Evolutionary conservation across 2,113 vertebrate species (phyloP).

Genomic region (Rattus rattus): DNA sequence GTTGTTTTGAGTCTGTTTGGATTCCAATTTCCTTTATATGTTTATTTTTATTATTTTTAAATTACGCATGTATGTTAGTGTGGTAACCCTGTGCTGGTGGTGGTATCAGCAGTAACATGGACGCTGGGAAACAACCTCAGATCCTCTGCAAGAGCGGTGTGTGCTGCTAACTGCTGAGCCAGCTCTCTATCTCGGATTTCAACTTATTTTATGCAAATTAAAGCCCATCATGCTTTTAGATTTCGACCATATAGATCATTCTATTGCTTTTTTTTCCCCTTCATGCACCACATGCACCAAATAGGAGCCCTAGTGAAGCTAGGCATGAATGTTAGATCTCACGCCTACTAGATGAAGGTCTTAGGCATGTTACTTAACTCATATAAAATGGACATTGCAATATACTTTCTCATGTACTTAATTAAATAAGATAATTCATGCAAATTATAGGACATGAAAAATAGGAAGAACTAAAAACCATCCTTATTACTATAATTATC

Average conservation of each 20-base stretch:
- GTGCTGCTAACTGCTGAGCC: neutral
- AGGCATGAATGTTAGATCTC: neutral
- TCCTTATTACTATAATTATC: conserved; percentile 15
- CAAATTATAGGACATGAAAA: conserved; percentile 46
- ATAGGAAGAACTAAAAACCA: conserved; percentile 34
- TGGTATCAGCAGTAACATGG: accelerated
- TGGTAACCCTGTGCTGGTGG: neutral
- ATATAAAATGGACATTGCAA: neutral
- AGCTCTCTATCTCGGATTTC: conserved; percentile 13
- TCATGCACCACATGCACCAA: neutral
- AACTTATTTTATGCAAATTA: neutral
- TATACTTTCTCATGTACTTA: neutral
- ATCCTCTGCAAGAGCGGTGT: neutral
- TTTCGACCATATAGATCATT: neutral
- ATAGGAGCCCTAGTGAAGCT: neutral
- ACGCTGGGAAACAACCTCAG: too few species aligned
- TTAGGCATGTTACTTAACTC: neutral
- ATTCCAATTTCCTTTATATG: neutral
- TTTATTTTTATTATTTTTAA: neutral
- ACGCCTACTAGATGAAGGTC: neutral
- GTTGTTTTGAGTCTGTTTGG: neutral
- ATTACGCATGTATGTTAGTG: too few species aligned
- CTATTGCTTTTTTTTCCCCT: neutral
- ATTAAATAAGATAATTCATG: conserved; percentile 57
- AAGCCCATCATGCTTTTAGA: neutral